Conservation (phyloP, 2,797 vertebrate genomes). For the Hephaestus fuliginosus region DNA sequence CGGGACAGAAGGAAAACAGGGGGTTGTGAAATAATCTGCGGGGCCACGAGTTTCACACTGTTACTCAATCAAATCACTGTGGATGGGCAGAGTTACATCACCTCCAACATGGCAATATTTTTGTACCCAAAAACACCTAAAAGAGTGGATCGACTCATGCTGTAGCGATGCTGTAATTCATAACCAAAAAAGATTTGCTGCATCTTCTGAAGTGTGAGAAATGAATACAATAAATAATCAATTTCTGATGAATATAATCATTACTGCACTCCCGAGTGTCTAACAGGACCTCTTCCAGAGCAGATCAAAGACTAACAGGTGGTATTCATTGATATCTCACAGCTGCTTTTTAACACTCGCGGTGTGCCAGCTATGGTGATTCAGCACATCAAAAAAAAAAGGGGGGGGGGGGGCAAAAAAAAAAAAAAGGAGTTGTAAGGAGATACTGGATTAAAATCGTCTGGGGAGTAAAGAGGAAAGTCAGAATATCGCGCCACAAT, state of each 20-base stretch:
- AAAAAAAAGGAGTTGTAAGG: conserved; percentile 15
- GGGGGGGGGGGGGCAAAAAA: background rate
- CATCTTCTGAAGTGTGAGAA: background rate
- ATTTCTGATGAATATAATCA: conserved; percentile 2
- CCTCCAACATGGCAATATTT: conserved; percentile 26
- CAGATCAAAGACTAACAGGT: conserved; percentile 12
- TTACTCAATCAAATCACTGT: conserved; percentile 65
- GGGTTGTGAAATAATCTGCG: conserved; percentile 68
- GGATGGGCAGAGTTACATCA: conserved; percentile 59
- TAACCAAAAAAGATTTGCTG: background rate
- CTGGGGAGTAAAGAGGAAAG: conserved; percentile 41
- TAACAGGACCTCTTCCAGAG: background rate
- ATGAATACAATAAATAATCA: background rate
- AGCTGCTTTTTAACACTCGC: conserved; percentile 57
- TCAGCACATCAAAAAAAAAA: conserved; percentile 69
- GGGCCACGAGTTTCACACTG: conserved; percentile 46
- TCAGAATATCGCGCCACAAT: conserved; percentile 42
- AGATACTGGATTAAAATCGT: conserved; percentile 60
- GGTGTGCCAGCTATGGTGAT: conserved; percentile 61
- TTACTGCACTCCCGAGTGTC: background rate
- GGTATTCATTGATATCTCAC: conserved; percentile 37
- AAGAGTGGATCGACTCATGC: background rate
- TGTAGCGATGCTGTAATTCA: background rate
- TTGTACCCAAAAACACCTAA: conserved; percentile 22
- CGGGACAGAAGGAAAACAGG: conserved; percentile 53